A percentile compares a stretch with the other conserved stretches of the same genome.
These are phyloP conservation scores for Parambassis ranga DNA, from an alignment of 2,797 vertebrate species.

Conservation along the genomic window DNA sequence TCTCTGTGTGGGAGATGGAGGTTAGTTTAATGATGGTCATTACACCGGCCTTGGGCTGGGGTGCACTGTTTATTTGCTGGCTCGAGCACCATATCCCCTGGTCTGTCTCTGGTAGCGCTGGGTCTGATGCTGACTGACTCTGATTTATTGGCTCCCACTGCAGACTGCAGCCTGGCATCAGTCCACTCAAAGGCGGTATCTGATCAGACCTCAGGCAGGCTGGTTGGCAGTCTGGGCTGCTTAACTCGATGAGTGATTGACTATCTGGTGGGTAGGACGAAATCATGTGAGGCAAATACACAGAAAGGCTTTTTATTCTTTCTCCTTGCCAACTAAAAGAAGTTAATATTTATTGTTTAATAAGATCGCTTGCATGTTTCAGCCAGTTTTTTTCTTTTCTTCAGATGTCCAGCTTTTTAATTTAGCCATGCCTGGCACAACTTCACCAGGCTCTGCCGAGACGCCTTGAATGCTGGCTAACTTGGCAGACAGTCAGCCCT, in stretches of 20 bases:
- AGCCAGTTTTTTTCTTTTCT: constrained; percentile 7
- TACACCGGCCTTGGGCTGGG: constrained; percentile 66
- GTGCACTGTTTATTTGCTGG: constrained; percentile 76
- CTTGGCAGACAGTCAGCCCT: constrained; percentile 52
- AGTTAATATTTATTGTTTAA: constrained; percentile 37
- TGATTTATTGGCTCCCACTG: constrained; percentile 72
- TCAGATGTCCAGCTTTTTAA: constrained; percentile 21
- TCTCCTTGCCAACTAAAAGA: constrained; percentile 26
- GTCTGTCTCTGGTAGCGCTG: constrained; percentile 63
- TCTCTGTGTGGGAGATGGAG: constrained; percentile 56
- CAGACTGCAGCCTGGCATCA: constrained; percentile 58
- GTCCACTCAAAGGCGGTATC: constrained; percentile 56
- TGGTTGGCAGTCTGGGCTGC: constrained; percentile 20
- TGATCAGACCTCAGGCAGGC: constrained; percentile 51
- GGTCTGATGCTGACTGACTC: constrained; percentile 66
- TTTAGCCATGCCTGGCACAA: constrained; percentile 16
- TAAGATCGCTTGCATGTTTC: constrained; percentile 28
- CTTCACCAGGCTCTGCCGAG: constrained; percentile 35
- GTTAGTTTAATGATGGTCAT: constrained; percentile 74
- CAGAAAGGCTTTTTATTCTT: too few relatives aligned
- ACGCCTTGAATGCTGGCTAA: constrained; percentile 45
- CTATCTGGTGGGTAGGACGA: constrained; percentile 26
- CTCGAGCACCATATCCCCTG: constrained; percentile 59
- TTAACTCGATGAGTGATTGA: constrained; percentile 31
- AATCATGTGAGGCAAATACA: too few relatives aligned